Conservation (phyloP, 2,113 vertebrate genomes). For the Emydura subglobosa region DNA sequence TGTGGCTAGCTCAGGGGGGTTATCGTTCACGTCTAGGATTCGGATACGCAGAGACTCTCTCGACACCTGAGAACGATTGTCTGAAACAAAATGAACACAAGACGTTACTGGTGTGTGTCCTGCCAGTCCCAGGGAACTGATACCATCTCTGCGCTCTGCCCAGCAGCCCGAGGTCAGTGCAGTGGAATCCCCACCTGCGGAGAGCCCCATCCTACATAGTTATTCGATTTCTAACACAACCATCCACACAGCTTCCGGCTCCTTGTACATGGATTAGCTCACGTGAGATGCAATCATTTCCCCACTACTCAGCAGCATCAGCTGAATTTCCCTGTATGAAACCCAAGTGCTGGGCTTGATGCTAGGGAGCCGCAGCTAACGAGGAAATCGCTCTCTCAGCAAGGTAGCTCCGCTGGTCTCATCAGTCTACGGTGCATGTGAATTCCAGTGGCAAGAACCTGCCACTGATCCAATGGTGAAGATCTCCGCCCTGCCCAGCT, state of each 20-base stretch:
- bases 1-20: constrained; percentile 94
- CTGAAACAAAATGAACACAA: constrained; percentile 74
- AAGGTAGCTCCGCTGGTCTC: background rate
- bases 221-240: background rate
- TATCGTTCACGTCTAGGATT: constrained; percentile 98
- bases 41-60: constrained; percentile 89
- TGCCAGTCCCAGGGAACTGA: background rate
- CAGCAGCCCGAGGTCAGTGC: background rate
- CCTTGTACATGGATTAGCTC: background rate
- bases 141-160: fast-evolving
- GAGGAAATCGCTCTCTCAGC: background rate
- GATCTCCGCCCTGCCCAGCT: background rate
- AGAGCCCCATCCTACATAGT: no score
- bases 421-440: background rate
- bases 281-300: background rate
- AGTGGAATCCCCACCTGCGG: no score
- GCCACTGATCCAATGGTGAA: background rate
- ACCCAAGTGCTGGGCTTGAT: background rate
- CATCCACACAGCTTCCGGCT: background rate
- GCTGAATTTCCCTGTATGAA: background rate
- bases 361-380: background rate
- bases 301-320: background rate
- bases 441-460: background rate
- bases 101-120: background rate
- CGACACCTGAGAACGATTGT: constrained; percentile 90